Conservation (phyloP, 2,797 vertebrate genomes). For the Crax fasciolata region DNA sequence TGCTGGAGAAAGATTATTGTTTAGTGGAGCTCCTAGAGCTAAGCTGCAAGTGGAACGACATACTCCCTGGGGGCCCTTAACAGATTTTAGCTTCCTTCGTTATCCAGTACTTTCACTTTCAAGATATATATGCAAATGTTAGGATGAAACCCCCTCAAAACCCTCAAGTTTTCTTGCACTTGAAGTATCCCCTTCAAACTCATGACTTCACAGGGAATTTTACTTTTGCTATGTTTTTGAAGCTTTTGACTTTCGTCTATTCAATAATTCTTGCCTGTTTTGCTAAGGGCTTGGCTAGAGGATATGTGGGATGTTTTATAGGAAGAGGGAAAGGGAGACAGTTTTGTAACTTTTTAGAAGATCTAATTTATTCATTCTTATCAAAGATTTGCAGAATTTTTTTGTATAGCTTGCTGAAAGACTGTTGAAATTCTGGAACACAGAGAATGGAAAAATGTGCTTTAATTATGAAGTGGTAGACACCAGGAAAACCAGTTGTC, state of each 20-base stretch:
- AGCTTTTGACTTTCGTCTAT: not conserved
- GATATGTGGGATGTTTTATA: not conserved
- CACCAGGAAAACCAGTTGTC: not conserved
- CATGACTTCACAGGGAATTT: not conserved
- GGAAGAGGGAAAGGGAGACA: not conserved
- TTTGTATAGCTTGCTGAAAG: not conserved
- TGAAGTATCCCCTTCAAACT: not conserved
- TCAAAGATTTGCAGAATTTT: not conserved
- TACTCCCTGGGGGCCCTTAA: not conserved
- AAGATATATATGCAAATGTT: not conserved
- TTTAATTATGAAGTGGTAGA: not conserved
- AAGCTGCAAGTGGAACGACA: not conserved
- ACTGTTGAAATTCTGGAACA: not conserved
- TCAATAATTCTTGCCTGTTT: not conserved
- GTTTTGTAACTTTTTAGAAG: not conserved
- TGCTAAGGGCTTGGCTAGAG: not conserved
- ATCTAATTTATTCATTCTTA: not conserved
- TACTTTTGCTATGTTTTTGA: not conserved
- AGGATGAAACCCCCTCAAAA: not conserved
- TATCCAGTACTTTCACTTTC: not conserved
- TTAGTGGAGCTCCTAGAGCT: not conserved
- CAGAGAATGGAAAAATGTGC: not conserved
- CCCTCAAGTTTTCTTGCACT: not conserved
- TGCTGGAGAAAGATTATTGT: not conserved
- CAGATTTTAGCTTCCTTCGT: not conserved